Base-by-base conservation (phyloP, 2,888 invertebrate genomes). In the Hartigia nigra region DNA sequence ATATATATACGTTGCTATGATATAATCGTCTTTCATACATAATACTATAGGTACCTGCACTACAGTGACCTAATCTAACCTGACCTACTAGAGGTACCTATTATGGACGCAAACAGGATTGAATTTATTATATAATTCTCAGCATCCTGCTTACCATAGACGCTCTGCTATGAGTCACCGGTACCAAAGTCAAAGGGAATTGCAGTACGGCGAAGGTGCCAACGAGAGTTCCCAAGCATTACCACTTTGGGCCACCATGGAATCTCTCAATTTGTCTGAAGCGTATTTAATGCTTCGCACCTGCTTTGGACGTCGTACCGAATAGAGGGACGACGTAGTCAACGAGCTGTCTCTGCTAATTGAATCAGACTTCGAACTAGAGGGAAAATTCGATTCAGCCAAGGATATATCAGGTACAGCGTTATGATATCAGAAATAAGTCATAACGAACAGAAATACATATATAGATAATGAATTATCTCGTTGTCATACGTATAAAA, bases 1-100 rank as follows among this genome's bases (percentile, higher is more conserved):
- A 70, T 12, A 31, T 70, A 23, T 12, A 23, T 9, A 4, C 75
- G 74, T 77, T 75, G 78, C 77, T 69, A 36, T 37, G 39, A 39
- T 4, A 55, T 55, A 23, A 55, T 55, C 14, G 23, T 55, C 23
- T 55, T 55, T 55, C 55, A 55, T 23, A 23, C 55, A 23, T 55
- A 55, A 55, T 55, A 23, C 55, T 55, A 14, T 3, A 39, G 39
- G 39, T 39, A 23, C 55, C n/a, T n/a, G n/a, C n/a, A n/a, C n/a
- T n/a, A n/a, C n/a, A n/a, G n/a, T n/a, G n/a, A n/a, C n/a, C n/a
- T n/a, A n/a, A n/a, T n/a, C n/a, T n/a, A n/a, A n/a, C n/a, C n/a
- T n/a, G n/a, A n/a, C n/a, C 55, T 55, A 14, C 23, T 23, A 0
- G 23, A 55, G 23, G 23, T 55, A 55, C 23, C 23, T 39, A 23